These are phyloP conservation scores for Engraulis encrasicolus DNA, from an alignment of 2,113 vertebrate genomes.

Conservation along the genomic window DNA sequence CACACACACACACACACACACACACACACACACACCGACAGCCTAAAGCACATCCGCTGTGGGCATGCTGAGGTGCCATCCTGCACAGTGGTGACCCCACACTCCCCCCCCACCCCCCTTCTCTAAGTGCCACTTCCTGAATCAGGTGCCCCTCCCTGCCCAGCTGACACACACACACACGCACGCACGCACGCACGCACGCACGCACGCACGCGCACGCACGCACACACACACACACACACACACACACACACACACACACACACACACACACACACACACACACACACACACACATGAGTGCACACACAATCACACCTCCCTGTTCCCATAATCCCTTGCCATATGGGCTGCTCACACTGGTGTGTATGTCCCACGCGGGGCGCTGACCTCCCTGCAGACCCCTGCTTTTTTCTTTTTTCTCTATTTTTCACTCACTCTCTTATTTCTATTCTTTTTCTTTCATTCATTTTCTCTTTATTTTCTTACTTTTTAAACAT, in stretches of 20 bases:
- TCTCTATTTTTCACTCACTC: neutral
- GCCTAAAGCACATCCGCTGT: neutral
- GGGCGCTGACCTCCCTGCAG: constrained; percentile 53
- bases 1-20: neutral
- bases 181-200: neutral
- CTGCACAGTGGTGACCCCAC: constrained; percentile 17
- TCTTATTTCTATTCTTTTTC: constrained; percentile 22
- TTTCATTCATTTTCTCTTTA: neutral
- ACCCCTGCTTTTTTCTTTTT: neutral
- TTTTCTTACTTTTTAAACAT: too few species aligned
- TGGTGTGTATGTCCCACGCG: constrained; percentile 47
- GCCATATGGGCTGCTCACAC: constrained; percentile 53
- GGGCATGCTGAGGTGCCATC: constrained; percentile 22
- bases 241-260: neutral
- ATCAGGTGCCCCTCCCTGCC: too few species aligned
- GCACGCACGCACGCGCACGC: constrained; percentile 12
- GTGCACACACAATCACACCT: constrained; percentile 26
- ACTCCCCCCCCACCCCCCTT: neutral
- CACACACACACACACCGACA: neutral
- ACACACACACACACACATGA: neutral
- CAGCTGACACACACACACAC: too few species aligned
- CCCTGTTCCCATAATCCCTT: constrained; percentile 30
- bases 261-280: too few species aligned
- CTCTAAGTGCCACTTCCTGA: too few species aligned
- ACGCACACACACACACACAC: neutral